These are phyloP conservation scores for Leptocoma aspasia DNA, from an alignment of 2,113 vertebrate species.

Conservation along the genomic window DNA sequence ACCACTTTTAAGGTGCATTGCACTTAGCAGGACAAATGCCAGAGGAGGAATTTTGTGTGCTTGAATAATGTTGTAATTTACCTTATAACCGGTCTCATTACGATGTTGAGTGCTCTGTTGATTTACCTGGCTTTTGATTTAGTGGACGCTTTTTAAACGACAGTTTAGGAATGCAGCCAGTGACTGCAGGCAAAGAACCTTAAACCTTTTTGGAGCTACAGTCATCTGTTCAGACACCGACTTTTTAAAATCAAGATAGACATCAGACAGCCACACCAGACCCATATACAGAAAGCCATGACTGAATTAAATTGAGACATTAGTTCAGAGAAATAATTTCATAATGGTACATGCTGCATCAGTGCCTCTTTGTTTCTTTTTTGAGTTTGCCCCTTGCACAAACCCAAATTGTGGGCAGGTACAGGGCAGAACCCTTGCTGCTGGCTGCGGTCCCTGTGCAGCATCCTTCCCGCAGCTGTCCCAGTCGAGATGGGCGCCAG, in stretches of 20 bases:
- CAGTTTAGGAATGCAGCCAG: conserved; percentile 21
- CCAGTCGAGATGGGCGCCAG: background rate
- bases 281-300: background rate
- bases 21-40: conserved; percentile 28
- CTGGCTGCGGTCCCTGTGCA: background rate
- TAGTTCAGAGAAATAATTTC: background rate
- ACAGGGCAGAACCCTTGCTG: background rate
- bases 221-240: background rate
- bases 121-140: conserved; percentile 60
- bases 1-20: conserved; percentile 2
- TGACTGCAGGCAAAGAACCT: conserved; percentile 21
- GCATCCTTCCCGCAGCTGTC: rapidly evolving
- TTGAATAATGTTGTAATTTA: conserved; percentile 65
- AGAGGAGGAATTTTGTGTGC: conserved; percentile 51
- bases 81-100: conserved; percentile 24
- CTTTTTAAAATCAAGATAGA: conserved; percentile 26
- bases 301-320: background rate
- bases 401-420: rapidly evolving
- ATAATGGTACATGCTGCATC: background rate
- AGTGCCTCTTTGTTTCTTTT: background rate
- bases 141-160: background rate
- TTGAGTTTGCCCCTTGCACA: background rate
- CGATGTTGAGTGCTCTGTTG: conserved; percentile 6
- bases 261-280: conserved; percentile 11
- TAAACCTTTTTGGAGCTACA: background rate